A percentile compares a stretch with the other conserved stretches of the same genome.
Evolutionary conservation across 2,113 vertebrate species (phyloP).

Genomic region (Progne subis): DNA sequence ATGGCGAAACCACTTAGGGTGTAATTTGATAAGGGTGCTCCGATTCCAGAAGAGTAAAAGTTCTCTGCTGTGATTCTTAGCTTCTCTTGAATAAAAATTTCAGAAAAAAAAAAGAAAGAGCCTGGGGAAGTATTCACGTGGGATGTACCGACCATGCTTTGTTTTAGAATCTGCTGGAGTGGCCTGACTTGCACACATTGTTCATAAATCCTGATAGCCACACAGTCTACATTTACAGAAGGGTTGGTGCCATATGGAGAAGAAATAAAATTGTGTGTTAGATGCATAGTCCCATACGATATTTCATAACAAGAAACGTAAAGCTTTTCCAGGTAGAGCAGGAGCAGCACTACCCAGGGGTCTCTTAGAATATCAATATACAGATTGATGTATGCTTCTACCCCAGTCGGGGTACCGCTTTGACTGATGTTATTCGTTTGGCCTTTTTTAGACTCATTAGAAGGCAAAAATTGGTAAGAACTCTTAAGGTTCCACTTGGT

Average conservation of each 20-base stretch:
- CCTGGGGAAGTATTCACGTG: background rate
- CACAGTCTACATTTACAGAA: background rate
- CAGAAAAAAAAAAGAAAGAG: background rate
- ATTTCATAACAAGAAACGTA: background rate
- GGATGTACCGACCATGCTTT: background rate
- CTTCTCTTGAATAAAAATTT: background rate
- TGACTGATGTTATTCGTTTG: background rate
- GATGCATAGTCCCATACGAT: background rate
- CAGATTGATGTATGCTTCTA: background rate
- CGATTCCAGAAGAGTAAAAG: background rate
- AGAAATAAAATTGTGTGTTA: background rate
- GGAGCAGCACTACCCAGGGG: background rate
- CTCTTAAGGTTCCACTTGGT: background rate
- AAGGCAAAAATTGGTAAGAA: background rate
- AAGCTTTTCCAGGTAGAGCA: background rate
- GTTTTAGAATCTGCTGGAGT: background rate
- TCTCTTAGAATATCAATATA: background rate
- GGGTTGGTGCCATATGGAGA: background rate
- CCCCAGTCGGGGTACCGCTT: background rate
- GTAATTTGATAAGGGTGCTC: background rate
- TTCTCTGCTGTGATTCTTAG: background rate
- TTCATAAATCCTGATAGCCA: background rate
- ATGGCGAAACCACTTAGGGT: background rate
- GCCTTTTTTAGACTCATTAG: background rate
- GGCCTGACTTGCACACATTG: background rate